Base-by-base conservation (phyloP, 2,113 vertebrate genomes). In the Centropus bengalensis region DNA sequence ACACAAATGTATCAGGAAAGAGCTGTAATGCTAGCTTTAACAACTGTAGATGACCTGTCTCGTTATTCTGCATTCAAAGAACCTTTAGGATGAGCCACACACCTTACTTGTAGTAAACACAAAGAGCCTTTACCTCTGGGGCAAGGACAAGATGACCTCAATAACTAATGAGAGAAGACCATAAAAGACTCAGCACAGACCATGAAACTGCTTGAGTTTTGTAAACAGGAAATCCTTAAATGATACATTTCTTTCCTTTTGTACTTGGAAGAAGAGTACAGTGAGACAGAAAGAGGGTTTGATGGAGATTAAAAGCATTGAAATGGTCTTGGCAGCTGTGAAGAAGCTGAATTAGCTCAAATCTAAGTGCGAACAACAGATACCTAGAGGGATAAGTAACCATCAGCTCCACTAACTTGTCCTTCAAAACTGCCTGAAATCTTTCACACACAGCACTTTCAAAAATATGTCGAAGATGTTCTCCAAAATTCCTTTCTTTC, bases 341-440 rank as follows among this genome's bases (percentile, higher is more conserved):
- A 89, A 78, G 89, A 83, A 91, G 56, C 64, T 78, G 47, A 67
- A n/a, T 81, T 86, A 82, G 62, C 44, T 68, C 58, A 79, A 91
- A 91, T 30, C 15, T 67, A 79, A 69, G 54, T 36, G 70, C 58
- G 59, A 89, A 45, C 36, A 89, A 80, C 14, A 86, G 59, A 82
- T 56, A 92, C 44, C 27, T 27, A 74, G 70, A 73, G 14, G 18
- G 27, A 80, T 5, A 71, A 24, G 19, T 38, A 88, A 80, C 33
- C 54, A 69, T 22, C 56, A 81, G 36, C 12, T 82, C 52, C 38
- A 40, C 54, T 59, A 85, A 19, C 14, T 68, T 64, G 32, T 82
- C 54, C 22, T 91, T 85, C 55, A 81, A 86, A 83, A 76, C 44
- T 73, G 56, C 8, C 38, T 5, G 2, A 20, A 90, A 84, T 6